A percentile compares a stretch with the other conserved stretches of the same genome.
Conservation (phyloP, 53 echinoderm and acorn worm genomes). For the Pentamera pediparva region DNA sequence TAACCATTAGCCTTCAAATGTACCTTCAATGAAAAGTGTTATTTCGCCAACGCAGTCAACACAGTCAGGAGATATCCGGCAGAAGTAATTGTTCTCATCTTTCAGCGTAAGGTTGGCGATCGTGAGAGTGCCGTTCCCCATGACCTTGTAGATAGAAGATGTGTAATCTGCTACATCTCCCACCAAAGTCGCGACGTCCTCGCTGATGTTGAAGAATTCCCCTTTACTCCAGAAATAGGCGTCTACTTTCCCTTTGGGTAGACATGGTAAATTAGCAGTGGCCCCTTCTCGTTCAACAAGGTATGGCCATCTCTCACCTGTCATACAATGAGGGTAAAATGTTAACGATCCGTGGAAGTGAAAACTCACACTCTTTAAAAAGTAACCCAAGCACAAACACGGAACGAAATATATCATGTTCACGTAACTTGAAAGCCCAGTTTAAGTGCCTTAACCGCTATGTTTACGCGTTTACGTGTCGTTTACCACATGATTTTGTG, state of each 20-base stretch:
- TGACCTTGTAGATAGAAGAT: too few relatives aligned
- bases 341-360: too few relatives aligned
- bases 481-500: too few relatives aligned
- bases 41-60: background rate
- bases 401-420: too few relatives aligned
- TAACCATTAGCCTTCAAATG: too few relatives aligned
- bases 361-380: too few relatives aligned
- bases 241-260: background rate
- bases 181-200: background rate
- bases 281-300: background rate
- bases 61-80: background rate
- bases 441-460: too few relatives aligned
- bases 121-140: background rate
- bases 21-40: background rate
- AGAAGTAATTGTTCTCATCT: background rate
- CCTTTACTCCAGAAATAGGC: constrained; percentile 5
- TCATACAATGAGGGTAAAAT: too few relatives aligned
- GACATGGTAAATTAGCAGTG: background rate
- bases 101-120: background rate
- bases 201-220: background rate
- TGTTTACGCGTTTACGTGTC: too few relatives aligned
- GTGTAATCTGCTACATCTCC: background rate
- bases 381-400: too few relatives aligned
- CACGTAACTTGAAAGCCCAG: too few relatives aligned
- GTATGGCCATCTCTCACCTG: too few relatives aligned